Conservation (phyloP, 2,888 invertebrate genomes). For the Encarsia formosa region DNA sequence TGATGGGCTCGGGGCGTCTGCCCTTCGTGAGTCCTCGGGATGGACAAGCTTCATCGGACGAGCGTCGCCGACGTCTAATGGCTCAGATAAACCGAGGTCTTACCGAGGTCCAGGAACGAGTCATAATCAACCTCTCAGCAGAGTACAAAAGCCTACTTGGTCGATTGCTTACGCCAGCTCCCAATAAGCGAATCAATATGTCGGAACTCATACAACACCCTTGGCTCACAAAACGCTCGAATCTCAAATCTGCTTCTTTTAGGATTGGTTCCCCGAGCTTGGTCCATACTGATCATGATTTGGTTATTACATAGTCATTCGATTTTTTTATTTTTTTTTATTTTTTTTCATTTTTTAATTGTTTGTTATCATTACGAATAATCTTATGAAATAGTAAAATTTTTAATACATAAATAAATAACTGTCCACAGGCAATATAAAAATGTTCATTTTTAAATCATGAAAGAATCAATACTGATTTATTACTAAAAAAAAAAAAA, state of each 20-base stretch:
- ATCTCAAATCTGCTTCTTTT: conserved; percentile 38
- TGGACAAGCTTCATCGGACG: conserved; percentile 53
- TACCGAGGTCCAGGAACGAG: conserved; percentile 57
- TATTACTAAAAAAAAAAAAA: too few species aligned
- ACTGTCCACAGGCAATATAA: too few species aligned
- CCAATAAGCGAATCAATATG: conserved; percentile 56
- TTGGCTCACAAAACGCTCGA: conserved; percentile 58
- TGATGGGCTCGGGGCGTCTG: conserved; percentile 69
- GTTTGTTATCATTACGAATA: too few species aligned
- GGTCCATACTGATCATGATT: conserved; percentile 27
- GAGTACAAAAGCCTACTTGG: conserved; percentile 54
- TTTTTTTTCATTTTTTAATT: too few species aligned
- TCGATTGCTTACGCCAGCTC: conserved; percentile 57
- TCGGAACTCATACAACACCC: conserved; percentile 59
- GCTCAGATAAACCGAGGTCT: conserved; percentile 66
- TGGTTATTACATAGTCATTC: too few species aligned
- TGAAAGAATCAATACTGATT: too few species aligned
- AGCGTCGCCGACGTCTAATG: conserved; percentile 60
- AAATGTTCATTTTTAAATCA: too few species aligned
- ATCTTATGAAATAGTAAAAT: too few species aligned
- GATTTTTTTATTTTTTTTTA: too few species aligned
- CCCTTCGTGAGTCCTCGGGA: conserved; percentile 58
- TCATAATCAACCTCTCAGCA: conserved; percentile 52
- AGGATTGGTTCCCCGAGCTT: neutral
- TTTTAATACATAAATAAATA: too few species aligned